Base-by-base conservation (phyloP, 2,797 vertebrate genomes). In the Gallinago solitaria region DNA sequence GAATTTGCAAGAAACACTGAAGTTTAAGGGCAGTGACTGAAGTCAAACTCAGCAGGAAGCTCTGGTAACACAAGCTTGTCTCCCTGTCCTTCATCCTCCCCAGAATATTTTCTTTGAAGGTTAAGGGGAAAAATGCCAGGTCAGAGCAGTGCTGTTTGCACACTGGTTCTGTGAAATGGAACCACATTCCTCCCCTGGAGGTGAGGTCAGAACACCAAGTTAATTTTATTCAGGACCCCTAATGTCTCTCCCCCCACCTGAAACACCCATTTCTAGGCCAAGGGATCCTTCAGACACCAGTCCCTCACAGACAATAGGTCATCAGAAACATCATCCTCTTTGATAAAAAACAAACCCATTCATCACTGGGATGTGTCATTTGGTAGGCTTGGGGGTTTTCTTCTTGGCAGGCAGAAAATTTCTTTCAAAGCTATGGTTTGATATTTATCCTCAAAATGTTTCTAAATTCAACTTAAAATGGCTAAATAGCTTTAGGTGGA, bases 21-120 rank as follows among this genome's bases (percentile, higher is more conserved):
- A 86, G 51, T 93, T 91, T 78, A 89, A 95, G 59, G 63, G 57
- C 65, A 43, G 24, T 11, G 67, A 6, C 39, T 86, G 74, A 94
- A 95, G 54, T 45, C 50, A 90, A 75, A 85, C 67, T 84, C 91
- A 79, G 82, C 87, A 86, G 87, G 82, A 91, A 85, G 43, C 9
- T 16, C 16, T 33, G 51, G 82, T 74, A 93, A 79, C 86, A 78
- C 65, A 84, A 77, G 41, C 67, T 91, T 48, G n/a, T 69, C 47
- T 76, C 43, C 39, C 45, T 2, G 5, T 41, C 53, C 67, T 84
- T 71, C 59, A 45, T 47, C 59, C 35, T 83, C n/a, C 33, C 11
- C 2, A 5, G 43, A 70, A 79, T 71, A 76, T 51, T 63, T 78
- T 69, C 41, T 77, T 56, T 95, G 89, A 93, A 93, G 79, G 64